Evolutionary conservation across 2,888 invertebrate genomes (phyloP), one percentile per base, ranked within the genome.

Genomic region (Mesopsocus fuscifrons): DNA sequence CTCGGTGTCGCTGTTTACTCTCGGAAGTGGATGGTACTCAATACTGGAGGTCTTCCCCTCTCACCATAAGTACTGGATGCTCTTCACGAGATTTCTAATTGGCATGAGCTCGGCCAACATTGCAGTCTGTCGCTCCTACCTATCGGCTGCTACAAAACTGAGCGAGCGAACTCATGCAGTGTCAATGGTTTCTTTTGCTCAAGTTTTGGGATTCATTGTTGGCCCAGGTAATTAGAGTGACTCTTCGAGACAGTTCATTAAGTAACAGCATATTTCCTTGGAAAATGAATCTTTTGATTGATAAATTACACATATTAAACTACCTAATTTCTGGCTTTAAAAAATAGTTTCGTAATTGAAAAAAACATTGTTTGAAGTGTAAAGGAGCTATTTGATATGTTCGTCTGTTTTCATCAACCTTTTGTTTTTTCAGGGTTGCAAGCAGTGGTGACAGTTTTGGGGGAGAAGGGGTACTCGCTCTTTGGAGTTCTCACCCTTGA

Each of bases 61-160:
- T 1, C 67, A 74, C 31, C 58, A 61, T 44, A 77, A 76, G 54
- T 71, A 72, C 57, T 78, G 75, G 72, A 82, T 87, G 80, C 58
- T 84, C 45, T 61, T 64, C 44, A 74, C 84, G 0, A 64, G 87
- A 50, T 81, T 87, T 57, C 63, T 87, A 32, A 78, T 87, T 31
- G 88, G 87, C 26, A 74, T 84, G 47, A 82, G 84, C 58, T 81
- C 83, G 53, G 85, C 85, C 2, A 87, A 82, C 59, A 74, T 84
- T 47, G 84, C 85, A 0, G 77, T 81, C 26, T 83, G 83, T 47
- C 71, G 87, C 18, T 80, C 85, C 9, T 87, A 87, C 62, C 61
- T 87, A 46, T 84, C 87, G 21, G 77, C 83, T 30, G 85, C 87
- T 5, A 88, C 88, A n/a, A 70, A 74, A 51, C 59, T 79, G 30